Conservation (phyloP, 2,888 invertebrate species). For the Dynastes grantii region DNA sequence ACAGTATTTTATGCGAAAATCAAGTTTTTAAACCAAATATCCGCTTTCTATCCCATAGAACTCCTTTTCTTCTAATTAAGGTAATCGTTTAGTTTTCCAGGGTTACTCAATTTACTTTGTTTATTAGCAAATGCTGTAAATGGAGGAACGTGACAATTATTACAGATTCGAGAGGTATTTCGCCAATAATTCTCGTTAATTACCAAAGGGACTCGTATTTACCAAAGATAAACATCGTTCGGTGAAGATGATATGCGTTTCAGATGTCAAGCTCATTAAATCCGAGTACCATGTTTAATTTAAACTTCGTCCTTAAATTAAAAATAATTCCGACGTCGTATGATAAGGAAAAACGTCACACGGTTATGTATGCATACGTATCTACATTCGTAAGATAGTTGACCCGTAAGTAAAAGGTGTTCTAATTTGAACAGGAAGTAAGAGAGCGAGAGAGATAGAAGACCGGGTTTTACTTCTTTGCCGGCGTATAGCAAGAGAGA, state of each 20-base stretch:
- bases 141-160: constrained; percentile 4
- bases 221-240: constrained; percentile 26
- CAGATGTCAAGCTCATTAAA: constrained; percentile 45
- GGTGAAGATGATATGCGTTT: constrained; percentile 25
- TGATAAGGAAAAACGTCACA: constrained; percentile 41
- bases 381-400: constrained; percentile 42
- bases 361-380: constrained; percentile 17
- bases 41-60: background rate
- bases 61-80: background rate
- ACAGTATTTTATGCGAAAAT: too few species aligned
- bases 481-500: background rate
- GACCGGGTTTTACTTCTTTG: constrained; percentile 18
- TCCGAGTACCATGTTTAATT: constrained; percentile 41
- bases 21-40: too few species aligned
- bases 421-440: constrained; percentile 41
- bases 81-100: background rate
- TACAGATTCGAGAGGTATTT: constrained; percentile 13
- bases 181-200: constrained; percentile 36
- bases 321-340: constrained; percentile 23
- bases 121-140: constrained; percentile 27
- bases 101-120: constrained; percentile 25
- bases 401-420: constrained; percentile 42
- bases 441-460: constrained; percentile 14
- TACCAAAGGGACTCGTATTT: constrained; percentile 35
- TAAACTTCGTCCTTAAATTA: constrained; percentile 36